Evolutionary conservation across 2,113 vertebrate species (phyloP), one percentile per base, ranked within the genome.

Genomic region (Melospiza georgiana): DNA sequence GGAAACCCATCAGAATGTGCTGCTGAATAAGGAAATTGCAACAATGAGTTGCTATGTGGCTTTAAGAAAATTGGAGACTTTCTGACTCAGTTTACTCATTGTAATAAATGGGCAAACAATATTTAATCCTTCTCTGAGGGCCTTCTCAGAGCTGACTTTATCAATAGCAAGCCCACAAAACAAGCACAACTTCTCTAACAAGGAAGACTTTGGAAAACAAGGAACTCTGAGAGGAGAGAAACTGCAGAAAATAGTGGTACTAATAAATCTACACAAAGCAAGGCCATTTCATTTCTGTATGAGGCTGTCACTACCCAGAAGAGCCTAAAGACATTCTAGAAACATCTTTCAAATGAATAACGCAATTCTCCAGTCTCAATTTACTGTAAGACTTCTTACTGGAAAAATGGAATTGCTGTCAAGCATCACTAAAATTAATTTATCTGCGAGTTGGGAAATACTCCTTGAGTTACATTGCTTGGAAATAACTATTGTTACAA

Each of bases 301-400:
- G 46, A 78, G 73, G 81, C 54, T 81, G 73, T 58, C 87, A 61
- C 86, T 84, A 87, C 83, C 66, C 54, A 82, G 69, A 90, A 77
- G 44, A 96, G 85, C 85, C 80, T 80, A 72, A 89, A 95, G 90
- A 94, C 88, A 79, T 94, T 92, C 92, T 75, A 84, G 94, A 96
- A 96, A 82, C 86, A 91, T 94, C 95, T 76, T 93, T 90, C 92
- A 95, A 87, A 93, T 92, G 73, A 96, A 90, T 92, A 93, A 95
- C 72, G 54, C 83, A 95, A 84, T 71, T 93, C 84, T 95, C 69
- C 28, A 81, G 86, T 84, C 88, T 92, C 88, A 84, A 76, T 87
- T 92, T 96, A 86, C 88, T 93, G 73, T 72, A 89, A 93, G 88
- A 54, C 66, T 87, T 90, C 85, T 93, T 84, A 59, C 57, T 78